Evolutionary conservation across 92 coral and sea anemone genomes (phyloP).

Genomic region (Phymanthus crucifer): DNA sequence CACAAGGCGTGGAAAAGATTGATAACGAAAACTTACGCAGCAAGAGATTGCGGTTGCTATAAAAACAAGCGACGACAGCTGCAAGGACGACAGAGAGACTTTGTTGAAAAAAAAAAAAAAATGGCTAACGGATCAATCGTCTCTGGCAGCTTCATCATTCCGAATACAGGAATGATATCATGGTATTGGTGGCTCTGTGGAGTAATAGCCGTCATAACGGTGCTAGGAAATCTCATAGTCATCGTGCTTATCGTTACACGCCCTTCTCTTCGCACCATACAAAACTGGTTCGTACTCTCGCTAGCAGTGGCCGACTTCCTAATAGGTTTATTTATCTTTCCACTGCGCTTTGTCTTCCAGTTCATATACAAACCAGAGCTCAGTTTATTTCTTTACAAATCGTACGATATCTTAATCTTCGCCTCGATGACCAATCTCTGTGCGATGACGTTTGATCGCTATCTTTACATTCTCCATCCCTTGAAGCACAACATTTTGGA

Average conservation of each 20-base stretch:
- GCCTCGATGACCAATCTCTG: not conserved
- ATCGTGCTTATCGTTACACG: not conserved
- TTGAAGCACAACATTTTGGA: not conserved
- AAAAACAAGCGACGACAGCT: too few species aligned
- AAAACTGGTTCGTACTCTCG: not conserved
- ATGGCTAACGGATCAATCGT: too few species aligned
- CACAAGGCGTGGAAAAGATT: too few species aligned
- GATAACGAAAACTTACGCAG: too few species aligned
- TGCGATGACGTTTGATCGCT: not conserved
- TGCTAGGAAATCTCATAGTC: not conserved
- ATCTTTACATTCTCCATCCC: not conserved
- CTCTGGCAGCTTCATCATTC: too few species aligned
- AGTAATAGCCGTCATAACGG: not conserved
- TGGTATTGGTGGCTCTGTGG: too few species aligned
- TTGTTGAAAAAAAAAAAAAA: too few species aligned
- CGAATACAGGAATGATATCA: too few species aligned
- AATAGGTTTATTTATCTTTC: not conserved
- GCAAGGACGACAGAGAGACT: too few species aligned
- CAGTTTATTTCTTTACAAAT: not conserved
- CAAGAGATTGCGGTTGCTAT: too few species aligned
- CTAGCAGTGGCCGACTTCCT: not conserved
- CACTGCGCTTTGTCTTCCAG: not conserved
- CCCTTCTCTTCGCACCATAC: not conserved
- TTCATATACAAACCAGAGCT: not conserved
- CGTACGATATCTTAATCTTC: too few species aligned